Conservation (phyloP, 2,113 vertebrate species). For the Megatriorchis doriae region DNA sequence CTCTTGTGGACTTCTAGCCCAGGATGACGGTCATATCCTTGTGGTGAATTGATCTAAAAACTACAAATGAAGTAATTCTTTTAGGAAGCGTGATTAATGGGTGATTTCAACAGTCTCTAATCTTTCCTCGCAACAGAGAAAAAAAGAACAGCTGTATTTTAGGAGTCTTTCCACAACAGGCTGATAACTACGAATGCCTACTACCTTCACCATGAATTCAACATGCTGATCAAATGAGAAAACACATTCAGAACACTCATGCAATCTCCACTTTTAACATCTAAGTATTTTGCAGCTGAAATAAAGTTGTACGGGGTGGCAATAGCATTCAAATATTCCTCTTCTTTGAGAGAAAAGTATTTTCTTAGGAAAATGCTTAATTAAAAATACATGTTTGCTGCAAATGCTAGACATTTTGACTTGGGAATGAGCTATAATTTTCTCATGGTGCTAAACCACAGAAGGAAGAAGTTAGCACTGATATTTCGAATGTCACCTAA, state of each 20-base stretch:
- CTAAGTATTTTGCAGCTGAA: neutral
- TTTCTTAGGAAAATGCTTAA: neutral
- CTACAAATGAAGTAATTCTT: neutral
- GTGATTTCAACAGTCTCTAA: neutral
- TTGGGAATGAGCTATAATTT: neutral
- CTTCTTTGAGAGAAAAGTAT: neutral
- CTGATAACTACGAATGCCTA: neutral
- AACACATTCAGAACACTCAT: neutral
- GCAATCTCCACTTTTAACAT: neutral
- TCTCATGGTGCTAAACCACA: slow-evolving; percentile 40
- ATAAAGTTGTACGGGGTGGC: neutral
- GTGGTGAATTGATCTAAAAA: neutral
- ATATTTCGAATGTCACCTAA: slow-evolving; percentile 49
- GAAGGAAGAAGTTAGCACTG: slow-evolving; percentile 52
- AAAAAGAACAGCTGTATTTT: neutral
- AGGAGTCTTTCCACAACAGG: neutral
- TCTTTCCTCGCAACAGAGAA: neutral
- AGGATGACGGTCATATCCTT: neutral
- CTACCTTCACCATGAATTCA: neutral
- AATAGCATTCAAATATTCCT: neutral
- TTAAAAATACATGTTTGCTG: neutral
- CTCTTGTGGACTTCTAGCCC: neutral
- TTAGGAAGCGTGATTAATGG: neutral
- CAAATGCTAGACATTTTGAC: neutral
- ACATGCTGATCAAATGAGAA: neutral